phyloP scores from a whole-genome alignment of 2,113 vertebrate genomes.

The Campylomormyrus numenius region DNA sequence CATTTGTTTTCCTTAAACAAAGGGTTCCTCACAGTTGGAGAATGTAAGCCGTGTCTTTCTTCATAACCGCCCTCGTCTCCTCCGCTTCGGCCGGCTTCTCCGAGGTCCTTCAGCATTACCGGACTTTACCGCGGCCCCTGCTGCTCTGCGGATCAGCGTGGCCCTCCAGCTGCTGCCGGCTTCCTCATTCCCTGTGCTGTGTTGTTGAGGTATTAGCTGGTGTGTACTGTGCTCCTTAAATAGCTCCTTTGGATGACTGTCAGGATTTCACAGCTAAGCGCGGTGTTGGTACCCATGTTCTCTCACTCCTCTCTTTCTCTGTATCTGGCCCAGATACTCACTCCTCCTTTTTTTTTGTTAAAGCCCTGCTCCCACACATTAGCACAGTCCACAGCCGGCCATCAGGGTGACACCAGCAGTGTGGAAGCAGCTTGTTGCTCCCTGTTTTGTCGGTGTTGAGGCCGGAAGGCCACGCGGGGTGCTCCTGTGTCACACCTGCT shows the following conservation, averaged over 20 bases:
- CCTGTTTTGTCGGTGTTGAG: neutral
- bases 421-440: neutral
- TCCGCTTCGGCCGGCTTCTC: neutral
- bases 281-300: neutral
- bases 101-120: neutral
- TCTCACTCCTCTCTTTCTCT: neutral
- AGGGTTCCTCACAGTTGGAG: neutral
- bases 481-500: neutral
- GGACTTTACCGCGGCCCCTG: neutral
- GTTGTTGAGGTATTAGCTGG: neutral
- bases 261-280: neutral
- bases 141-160: neutral
- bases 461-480: neutral
- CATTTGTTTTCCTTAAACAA: neutral
- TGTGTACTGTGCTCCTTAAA: slow-evolving; percentile 3
- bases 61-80: neutral
- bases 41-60: neutral
- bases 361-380: neutral
- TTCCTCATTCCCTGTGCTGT: neutral
- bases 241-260: neutral
- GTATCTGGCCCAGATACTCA: neutral
- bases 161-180: neutral
- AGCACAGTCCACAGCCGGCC: neutral
- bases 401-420: neutral
- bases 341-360: neutral